Evolutionary conservation across 2,888 invertebrate species (phyloP), one percentile per base, ranked within the genome.

Genomic region (Perizoma affinitatum): DNA sequence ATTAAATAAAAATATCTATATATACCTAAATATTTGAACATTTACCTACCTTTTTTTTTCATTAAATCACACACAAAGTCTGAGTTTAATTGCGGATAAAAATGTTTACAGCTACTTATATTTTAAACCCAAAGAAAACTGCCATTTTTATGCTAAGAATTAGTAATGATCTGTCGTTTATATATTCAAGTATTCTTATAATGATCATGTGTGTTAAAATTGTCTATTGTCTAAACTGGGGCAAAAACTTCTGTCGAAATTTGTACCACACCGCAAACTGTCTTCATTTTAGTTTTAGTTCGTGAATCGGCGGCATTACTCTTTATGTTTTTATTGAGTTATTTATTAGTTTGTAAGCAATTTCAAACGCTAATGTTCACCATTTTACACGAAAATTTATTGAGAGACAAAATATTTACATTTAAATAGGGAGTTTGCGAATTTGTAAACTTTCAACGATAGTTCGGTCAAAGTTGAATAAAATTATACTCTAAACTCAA

Each of bases 331-430:
- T 79, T 78, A 87, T 86, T 84, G 84, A 85, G 86, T 87, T 86
- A 87, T 88, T 88, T 87, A 87, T 86, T 85, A 75, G 74, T 79
- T 83, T 81, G 83, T 84, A 82, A 75, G 80, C 83, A 80, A 78
- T 87, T 83, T 71, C 74, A 72, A 74, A 66, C 66, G 76, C 76
- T 66, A 71, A 78, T 75, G 79, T 82, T 83, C 76, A 80, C 77
- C 72, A 56, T 66, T 54, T 70, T 66, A 65, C 55, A 46, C 51
- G 58, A 46, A 62, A 62, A 63, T 63, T 63, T 63, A 63, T 60
- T 47, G 57, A 40, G 59, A 60, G 56, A 59, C 63, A 60, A 60
- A 60, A 60, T 53, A 60, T 63, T 56, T 50, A 57, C 54, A 54
- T 63, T 59, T 40, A 36, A 56, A 57, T 36, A 38, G 54, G 57